Evolutionary conservation across 64 coral and sea anemone genomes (phyloP), one percentile per base, ranked within the genome.

Genomic region (Dendronephthya gigantea): DNA sequence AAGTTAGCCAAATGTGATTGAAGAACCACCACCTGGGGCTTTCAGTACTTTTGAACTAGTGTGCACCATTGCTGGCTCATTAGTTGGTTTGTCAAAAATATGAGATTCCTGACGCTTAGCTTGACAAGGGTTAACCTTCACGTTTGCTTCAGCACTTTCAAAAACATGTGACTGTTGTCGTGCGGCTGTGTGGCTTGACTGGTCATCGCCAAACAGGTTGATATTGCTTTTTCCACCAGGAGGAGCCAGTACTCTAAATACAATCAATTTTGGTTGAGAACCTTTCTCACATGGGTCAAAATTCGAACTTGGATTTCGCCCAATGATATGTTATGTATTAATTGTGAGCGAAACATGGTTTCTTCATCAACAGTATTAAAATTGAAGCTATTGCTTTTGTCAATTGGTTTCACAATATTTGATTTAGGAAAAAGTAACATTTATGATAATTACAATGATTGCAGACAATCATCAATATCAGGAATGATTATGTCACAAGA

Each of bases 141-240:
- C 30, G 9, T 34, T 34, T 15, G 9, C 22, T 36, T 83, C 33
- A 66, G 32, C 58, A 29, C 33, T 75, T 15, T 43, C 87, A 93
- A 98, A 98, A 13, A 98, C 85, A 90, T 89, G 93, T 25, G 95
- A 98, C 81, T 93, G 86, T 76, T 98, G 93, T 16, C 95, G 89
- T 28, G 87, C 92, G 49, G 72, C 95, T 43, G n/a, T n/a, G n/a
- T 98, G 95, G 41, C 95, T 93, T 11, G 81, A 30, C 86, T 40
- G 85, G 14, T 94, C 89, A 27, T 55, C 84, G 34, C 86, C 89
- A 88, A 82, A 93, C 68, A 96, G 86, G 81, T 84, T 96, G 50
- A 98, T 84, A 29, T 89, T 91, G 19, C 88, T 92, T 82, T 98
- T 98, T 1, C 95, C 95, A 31, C 95, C 95, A 89, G 95, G 95